Evolutionary conservation across 2,797 vertebrate species (phyloP), one percentile per base, ranked within the genome.

Genomic region (Eupleurogrammus muticus): DNA sequence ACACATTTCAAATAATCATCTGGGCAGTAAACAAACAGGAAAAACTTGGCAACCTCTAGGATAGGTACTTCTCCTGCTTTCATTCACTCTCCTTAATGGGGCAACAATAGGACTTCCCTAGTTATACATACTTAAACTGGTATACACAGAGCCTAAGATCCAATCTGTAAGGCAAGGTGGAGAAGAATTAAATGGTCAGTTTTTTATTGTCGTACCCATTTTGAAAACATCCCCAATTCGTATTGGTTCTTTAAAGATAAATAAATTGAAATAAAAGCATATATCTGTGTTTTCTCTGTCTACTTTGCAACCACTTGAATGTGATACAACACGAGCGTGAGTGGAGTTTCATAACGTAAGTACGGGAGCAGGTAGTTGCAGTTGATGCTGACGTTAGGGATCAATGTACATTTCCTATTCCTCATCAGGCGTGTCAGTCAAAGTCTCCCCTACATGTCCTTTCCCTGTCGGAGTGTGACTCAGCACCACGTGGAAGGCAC

Each of bases 241-340:
- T 94, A 94, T 94, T 94, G 92, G 93, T 94, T 94, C 90, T 94
- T 94, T 93, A 92, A 94, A 91, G 84, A 93, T 89, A 89, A 95
- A 94, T 94, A 93, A 90, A 93, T 92, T 92, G 82, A 92, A 93
- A 94, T 91, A 89, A 90, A 92, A 90, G 76, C 85, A 88, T 10
- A 56, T 4, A 2, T 68, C 55, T 73, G 20, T n/a, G 48, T 36
- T 66, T 48, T 57, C 64, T 38, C 28, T 77, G 28, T 5, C 12
- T 62, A 8, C 0, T 11, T 49, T 23, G 4, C 8, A 19, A 35
- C 32, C 4, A 28, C 17, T 21, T 24, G n/a, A 42, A 40, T 16
- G 9, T 10, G 28, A 28, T 6, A 28, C 28, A 28, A 28, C 28
- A 47, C 2, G 3, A 4, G 2, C 50, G 8, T 14, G 9, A n/a